These are phyloP conservation scores for Ernsta delagoae DNA, from an alignment of 2,888 invertebrate species.

Conservation along the genomic window DNA sequence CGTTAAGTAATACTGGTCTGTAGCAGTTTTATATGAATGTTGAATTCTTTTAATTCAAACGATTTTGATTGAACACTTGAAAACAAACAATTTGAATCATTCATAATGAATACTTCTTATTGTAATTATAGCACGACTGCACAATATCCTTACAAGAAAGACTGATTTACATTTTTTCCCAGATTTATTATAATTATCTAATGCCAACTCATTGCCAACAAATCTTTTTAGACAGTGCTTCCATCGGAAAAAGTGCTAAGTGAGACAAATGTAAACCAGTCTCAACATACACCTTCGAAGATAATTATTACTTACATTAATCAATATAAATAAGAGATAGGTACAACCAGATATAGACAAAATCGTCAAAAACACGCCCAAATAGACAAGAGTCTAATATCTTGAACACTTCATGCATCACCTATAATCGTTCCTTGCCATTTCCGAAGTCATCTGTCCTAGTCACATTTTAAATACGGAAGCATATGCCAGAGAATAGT, in stretches of 20 bases:
- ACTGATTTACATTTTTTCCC: slow-evolving; percentile 10
- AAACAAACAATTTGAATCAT: slow-evolving; percentile 24
- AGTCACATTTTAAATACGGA: slow-evolving; percentile 38
- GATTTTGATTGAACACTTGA: too few relatives aligned
- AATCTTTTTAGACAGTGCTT: background rate
- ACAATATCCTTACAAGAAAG: slow-evolving; percentile 43
- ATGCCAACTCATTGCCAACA: too few relatives aligned
- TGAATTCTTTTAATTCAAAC: too few relatives aligned
- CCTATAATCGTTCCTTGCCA: slow-evolving; percentile 38
- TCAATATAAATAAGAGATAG: slow-evolving; percentile 58
- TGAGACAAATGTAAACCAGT: slow-evolving; percentile 32
- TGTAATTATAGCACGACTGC: slow-evolving; percentile 61
- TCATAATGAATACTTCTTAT: slow-evolving; percentile 12
- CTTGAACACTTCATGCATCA: slow-evolving; percentile 65
- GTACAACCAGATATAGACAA: slow-evolving; percentile 55
- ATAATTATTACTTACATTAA: slow-evolving; percentile 54
- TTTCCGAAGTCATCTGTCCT: slow-evolving; percentile 46
- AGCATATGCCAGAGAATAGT: slow-evolving; percentile 11
- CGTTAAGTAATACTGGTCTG: too few relatives aligned
- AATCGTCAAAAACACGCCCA: slow-evolving; percentile 57
- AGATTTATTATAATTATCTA: background rate
- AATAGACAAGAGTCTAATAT: slow-evolving; percentile 52
- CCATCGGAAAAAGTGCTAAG: background rate
- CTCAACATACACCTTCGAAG: slow-evolving; percentile 53
- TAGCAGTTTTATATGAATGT: too few relatives aligned